These are phyloP conservation scores for Geodia barretti DNA, from an alignment of 37 sponge, comb jelly and placozoan genomes.

Conservation along the genomic window DNA sequence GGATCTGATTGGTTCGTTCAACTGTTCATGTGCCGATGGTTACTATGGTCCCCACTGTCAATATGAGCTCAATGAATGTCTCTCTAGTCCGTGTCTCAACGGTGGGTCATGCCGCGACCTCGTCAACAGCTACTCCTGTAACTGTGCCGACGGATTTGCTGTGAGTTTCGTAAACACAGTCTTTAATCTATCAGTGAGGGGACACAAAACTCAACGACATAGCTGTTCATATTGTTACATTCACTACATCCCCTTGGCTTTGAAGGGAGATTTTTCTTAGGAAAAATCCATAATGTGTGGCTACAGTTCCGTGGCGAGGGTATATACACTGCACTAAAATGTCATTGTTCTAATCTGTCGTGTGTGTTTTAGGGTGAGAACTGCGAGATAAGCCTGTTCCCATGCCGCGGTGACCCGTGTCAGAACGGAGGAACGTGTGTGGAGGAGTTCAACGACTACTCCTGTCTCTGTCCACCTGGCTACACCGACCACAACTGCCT, in stretches of 20 bases:
- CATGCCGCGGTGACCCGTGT: no score
- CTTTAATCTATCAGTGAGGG: constrained; percentile 42
- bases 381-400: no score
- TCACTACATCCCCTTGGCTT: no score
- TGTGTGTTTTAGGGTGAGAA: no score
- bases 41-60: constrained; percentile 51
- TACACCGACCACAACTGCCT: constrained; percentile 50
- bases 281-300: no score
- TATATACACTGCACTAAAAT: no score
- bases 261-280: no score
- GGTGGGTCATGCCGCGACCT: constrained; percentile 30
- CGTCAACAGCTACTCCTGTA: constrained; percentile 38
- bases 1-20: constrained; percentile 30
- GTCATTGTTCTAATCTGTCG: no score
- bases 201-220: no score
- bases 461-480: constrained; percentile 51
- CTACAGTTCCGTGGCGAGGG: no score
- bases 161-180: constrained; percentile 41
- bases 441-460: constrained; percentile 18
- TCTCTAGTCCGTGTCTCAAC: constrained; percentile 37
- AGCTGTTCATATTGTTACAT: no score
- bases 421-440: constrained; percentile 28
- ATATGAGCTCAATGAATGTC: constrained; percentile 18
- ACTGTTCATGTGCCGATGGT: constrained; percentile 53
- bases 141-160: constrained; percentile 45